Evolutionary conservation across 2,888 invertebrate genomes (phyloP), one percentile per base, ranked within the genome.

Genomic region (Aleiodes testaceus): DNA sequence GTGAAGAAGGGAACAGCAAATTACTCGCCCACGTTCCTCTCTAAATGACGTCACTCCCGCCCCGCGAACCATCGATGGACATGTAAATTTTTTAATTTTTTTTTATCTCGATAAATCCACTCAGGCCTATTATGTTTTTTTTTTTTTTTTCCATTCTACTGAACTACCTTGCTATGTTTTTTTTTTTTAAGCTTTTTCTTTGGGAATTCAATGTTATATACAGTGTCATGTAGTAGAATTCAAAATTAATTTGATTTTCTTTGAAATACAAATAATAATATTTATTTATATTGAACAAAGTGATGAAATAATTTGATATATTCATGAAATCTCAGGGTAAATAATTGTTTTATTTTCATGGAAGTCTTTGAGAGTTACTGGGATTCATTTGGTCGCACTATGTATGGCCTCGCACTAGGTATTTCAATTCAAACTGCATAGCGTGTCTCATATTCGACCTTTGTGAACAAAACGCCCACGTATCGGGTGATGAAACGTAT

Each of bases 21-120:
- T 61, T 68, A 11, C 22, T 16, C 71, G 49, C 71, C 71, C 42
- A 71, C 71, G 70, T 65, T 61, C 5, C 7, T 30, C 7, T 30
- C 5, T 5, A 49, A 59, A 42, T 70, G 71, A 71, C 71, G 71
- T 71, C 71, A 71, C 30, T 50, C 36, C 3, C n/a, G 30, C 45
- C 30, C 30, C 30, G 44, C 42, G 12, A 20, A 45, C 42, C 59
- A 20, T 14, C 16, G 70, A 65, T 70, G 65, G 47, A 65, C 44
- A 36, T 53, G 6, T n/a, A 52, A 36, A 26, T 26, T 26, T 26
- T 26, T 26, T 26, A 44, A 6, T 7, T 42, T 44, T 50, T 36
- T 49, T 30, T 66, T 66, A 14, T 36, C 20, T 16, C 50, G 50
- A 63, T 69, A 63, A 63, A 69, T 69, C 50, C 22, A 50, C 49